A percentile compares a stretch with the other conserved stretches of the same genome.
Evolutionary conservation across 1,140 invertebrate genomes (phyloP).

Genomic region (Daktulosphaira vitifoliae): DNA sequence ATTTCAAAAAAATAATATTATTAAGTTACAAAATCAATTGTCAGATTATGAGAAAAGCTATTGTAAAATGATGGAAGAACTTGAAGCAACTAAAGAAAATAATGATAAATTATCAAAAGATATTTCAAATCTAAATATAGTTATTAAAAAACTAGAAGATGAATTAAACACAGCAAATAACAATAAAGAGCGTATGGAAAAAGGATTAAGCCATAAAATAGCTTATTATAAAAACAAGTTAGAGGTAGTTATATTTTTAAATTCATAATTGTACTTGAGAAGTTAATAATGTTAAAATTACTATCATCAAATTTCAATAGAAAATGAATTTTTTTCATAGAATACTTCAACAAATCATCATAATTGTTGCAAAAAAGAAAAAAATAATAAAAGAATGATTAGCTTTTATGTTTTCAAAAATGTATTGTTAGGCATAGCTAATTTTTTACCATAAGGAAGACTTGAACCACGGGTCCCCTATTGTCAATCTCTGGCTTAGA

Average conservation of each 20-base stretch:
- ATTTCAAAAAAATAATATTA: slow-evolving; percentile 11
- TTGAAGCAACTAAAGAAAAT: neutral
- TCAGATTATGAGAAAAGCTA: slow-evolving; percentile 3
- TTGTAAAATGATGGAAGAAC: neutral
- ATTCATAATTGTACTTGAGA: too few relatives aligned
- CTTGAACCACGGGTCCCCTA: too few relatives aligned
- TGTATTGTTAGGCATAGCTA: too few relatives aligned
- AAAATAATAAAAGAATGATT: too few relatives aligned
- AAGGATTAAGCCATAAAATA: slow-evolving; percentile 18
- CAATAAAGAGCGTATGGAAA: slow-evolving; percentile 10
- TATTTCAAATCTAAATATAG: neutral
- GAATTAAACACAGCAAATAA: slow-evolving; percentile 5
- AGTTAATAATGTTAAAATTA: too few relatives aligned
- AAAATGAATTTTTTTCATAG: too few relatives aligned
- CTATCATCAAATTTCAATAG: too few relatives aligned
- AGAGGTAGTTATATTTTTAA: neutral
- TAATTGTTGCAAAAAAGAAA: too few relatives aligned
- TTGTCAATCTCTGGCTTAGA: too few relatives aligned
- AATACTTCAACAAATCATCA: too few relatives aligned
- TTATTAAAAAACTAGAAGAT: slow-evolving; percentile 5
- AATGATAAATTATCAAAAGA: slow-evolving; percentile 2
- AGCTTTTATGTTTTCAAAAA: too few relatives aligned
- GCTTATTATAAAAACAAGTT: slow-evolving; percentile 21
- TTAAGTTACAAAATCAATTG: slow-evolving; percentile 17
- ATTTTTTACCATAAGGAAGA: too few relatives aligned